Conservation (phyloP, 2,888 invertebrate species). For the Cybosia mesomella region DNA sequence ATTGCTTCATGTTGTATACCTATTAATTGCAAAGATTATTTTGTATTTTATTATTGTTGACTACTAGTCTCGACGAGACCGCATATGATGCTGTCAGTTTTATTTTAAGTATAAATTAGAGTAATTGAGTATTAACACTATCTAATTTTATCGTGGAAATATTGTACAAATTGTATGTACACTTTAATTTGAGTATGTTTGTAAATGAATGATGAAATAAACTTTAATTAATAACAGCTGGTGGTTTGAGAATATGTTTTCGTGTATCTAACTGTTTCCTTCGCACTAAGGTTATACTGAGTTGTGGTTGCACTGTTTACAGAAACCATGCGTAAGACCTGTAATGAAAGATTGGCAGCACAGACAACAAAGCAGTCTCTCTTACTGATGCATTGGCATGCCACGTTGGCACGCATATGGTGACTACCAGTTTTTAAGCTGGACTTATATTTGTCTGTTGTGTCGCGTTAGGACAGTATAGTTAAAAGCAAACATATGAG, state of each 20-base stretch:
- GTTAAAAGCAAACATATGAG: too few species aligned
- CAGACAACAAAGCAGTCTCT: too few species aligned
- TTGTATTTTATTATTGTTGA: slow-evolving; percentile 67
- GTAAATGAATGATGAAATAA: slow-evolving; percentile 83
- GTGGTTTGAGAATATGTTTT: not conserved
- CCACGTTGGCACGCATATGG: too few species aligned
- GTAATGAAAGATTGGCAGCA: too few species aligned
- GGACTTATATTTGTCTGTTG: too few species aligned
- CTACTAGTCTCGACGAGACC: slow-evolving; percentile 78
- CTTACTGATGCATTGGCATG: too few species aligned
- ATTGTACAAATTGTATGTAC: slow-evolving; percentile 84
- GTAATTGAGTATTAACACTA: slow-evolving; percentile 74
- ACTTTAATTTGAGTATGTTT: slow-evolving; percentile 74
- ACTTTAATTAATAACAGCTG: slow-evolving; percentile 77
- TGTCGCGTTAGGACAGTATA: too few species aligned
- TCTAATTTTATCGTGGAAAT: slow-evolving; percentile 59
- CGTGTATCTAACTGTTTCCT: not conserved
- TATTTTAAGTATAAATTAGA: slow-evolving; percentile 53
- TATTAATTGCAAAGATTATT: slow-evolving; percentile 66
- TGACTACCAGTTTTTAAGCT: too few species aligned
- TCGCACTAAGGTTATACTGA: too few species aligned
- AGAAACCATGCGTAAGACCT: too few species aligned
- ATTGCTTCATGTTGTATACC: slow-evolving; percentile 59
- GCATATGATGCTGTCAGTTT: slow-evolving; percentile 80
- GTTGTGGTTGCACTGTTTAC: too few species aligned